Percentiles rank a stretch among this genome's conserved stretches.
Evolutionary conservation across 2,113 vertebrate genomes (phyloP).

Genomic region (Proterorhinus semilunaris): DNA sequence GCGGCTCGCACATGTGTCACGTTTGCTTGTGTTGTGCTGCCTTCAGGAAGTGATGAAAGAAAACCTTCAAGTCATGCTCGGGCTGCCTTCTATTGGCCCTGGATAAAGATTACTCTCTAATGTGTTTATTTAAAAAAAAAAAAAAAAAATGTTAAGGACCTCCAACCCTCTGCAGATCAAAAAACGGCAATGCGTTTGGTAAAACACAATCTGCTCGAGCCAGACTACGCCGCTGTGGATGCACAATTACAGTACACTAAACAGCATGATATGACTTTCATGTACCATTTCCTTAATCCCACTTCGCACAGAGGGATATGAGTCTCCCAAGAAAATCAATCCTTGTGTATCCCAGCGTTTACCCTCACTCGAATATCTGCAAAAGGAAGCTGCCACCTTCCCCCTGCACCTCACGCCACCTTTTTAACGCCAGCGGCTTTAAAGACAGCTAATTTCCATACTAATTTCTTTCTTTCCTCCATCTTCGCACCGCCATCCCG

Average conservation of each 20-base stretch:
- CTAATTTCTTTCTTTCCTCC: constrained; percentile 76
- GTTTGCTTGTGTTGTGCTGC: constrained; percentile 5
- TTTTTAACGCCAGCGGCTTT: constrained; percentile 73
- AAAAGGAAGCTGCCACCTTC: constrained; percentile 67
- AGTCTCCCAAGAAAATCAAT: constrained; percentile 71
- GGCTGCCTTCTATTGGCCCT: constrained; percentile 21
- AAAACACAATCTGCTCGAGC: constrained; percentile 66
- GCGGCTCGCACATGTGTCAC: constrained; percentile 9
- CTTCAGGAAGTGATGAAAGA: constrained; percentile 25
- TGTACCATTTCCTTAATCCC: constrained; percentile 75
- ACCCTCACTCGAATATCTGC: constrained; percentile 61
- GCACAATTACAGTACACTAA: constrained; percentile 72
- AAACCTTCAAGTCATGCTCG: constrained; percentile 16
- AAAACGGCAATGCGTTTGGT: constrained; percentile 36
- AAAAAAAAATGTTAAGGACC: constrained; percentile 36
- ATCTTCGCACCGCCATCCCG: constrained; percentile 59
- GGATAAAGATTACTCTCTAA: constrained; percentile 22
- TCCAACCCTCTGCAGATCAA: constrained; percentile 37
- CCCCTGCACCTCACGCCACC: constrained; percentile 68
- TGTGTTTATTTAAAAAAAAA: constrained; percentile 20
- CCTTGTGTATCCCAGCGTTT: constrained; percentile 60
- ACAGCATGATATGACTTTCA: constrained; percentile 72
- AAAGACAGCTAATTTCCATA: constrained; percentile 79
- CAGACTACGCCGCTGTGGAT: constrained; percentile 63
- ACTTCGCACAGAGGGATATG: constrained; percentile 63